Percentiles rank a stretch among this genome's conserved stretches.
Conservation (phyloP, 2,888 invertebrate species). For the Melieria crassipennis region DNA sequence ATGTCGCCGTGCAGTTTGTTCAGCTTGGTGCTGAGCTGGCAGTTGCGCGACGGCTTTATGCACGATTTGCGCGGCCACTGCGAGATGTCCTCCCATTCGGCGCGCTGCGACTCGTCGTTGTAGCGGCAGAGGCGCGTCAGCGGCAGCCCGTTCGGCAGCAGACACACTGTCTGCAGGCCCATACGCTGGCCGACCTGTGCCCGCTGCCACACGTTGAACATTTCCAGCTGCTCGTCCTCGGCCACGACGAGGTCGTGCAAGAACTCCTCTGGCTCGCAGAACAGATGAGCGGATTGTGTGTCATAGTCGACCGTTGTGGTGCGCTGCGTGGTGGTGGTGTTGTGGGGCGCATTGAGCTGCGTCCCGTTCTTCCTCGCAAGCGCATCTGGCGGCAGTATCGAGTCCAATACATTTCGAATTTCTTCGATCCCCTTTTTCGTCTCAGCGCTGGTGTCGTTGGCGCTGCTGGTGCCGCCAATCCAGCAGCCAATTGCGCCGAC, state of each 20-base stretch:
- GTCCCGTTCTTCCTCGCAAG: too few relatives aligned
- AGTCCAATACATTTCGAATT: too few relatives aligned
- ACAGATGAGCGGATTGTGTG: constrained; percentile 14
- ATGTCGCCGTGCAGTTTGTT: constrained; percentile 45
- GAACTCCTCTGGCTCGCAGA: constrained; percentile 40
- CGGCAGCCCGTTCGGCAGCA: constrained; percentile 70
- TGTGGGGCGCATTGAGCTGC: too few relatives aligned
- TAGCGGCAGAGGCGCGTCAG: constrained; percentile 70
- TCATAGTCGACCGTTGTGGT: too few relatives aligned
- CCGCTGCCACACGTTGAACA: constrained; percentile 41
- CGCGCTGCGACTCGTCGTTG: constrained; percentile 68
- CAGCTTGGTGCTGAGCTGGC: constrained; percentile 47
- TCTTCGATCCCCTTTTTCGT: too few relatives aligned
- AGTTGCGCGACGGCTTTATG: constrained; percentile 45
- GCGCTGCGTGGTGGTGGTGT: too few relatives aligned
- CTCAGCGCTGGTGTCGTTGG: too few relatives aligned
- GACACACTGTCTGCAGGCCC: constrained; percentile 65
- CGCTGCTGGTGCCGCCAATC: too few relatives aligned
- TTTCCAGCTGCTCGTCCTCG: constrained; percentile 8
- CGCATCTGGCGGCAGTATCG: too few relatives aligned
- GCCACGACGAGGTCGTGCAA: constrained; percentile 35
- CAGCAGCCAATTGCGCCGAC: too few relatives aligned
- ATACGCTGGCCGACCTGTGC: constrained; percentile 56
- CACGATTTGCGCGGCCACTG: constrained; percentile 47
- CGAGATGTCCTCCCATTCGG: constrained; percentile 67